These are phyloP conservation scores for Caenorhabditis uteleia DNA, from an alignment of 2,888 invertebrate genomes.

Conservation along the genomic window DNA sequence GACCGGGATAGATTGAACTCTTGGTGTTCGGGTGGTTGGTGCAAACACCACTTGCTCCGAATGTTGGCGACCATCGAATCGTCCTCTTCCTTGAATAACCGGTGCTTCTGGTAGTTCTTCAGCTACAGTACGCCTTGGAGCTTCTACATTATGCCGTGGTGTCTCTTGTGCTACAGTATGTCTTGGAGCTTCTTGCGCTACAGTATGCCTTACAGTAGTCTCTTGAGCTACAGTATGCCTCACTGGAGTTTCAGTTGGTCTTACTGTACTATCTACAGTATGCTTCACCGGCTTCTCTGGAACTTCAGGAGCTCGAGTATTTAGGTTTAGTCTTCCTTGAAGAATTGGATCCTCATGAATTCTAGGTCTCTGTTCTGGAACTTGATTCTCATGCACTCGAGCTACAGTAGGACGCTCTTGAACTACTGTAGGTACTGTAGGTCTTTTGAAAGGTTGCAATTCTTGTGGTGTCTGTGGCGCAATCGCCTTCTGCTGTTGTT, in stretches of 20 bases:
- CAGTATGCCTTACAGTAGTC: too few species aligned
- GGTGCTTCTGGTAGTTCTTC: neutral
- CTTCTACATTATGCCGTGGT: neutral
- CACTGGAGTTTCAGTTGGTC: too few species aligned
- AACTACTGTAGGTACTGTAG: neutral
- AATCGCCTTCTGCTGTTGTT: neutral
- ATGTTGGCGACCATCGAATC: constrained; percentile 7
- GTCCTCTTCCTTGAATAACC: constrained; percentile 7
- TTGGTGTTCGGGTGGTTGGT: neutral
- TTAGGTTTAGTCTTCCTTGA: too few species aligned
- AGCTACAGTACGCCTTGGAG: neutral
- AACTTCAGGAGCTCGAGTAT: too few species aligned
- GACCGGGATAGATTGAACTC: neutral
- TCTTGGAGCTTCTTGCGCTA: neutral
- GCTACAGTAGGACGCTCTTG: neutral
- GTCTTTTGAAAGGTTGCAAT: neutral
- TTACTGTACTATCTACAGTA: too few species aligned
- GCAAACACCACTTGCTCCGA: neutral
- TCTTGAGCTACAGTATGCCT: too few species aligned
- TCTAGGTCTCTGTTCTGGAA: too few species aligned
- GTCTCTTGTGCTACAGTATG: neutral
- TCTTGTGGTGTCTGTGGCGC: neutral
- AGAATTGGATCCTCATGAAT: too few species aligned
- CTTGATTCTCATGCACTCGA: too few species aligned
- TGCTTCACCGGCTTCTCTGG: too few species aligned